Evolutionary conservation across 2,888 invertebrate species (phyloP).

Genomic region (Catotricha subobsoleta): DNA sequence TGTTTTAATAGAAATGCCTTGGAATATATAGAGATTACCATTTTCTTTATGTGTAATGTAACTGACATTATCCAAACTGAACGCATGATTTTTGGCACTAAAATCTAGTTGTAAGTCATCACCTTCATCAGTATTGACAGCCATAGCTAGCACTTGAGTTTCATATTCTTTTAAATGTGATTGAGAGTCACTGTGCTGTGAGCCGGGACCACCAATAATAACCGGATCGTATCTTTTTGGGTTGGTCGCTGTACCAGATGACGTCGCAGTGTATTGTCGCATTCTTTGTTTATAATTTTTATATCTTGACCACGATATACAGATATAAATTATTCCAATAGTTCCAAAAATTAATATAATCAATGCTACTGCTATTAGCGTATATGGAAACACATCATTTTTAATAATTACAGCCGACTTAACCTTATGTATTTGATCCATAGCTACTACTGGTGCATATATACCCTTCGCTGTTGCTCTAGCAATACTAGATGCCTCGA

Average conservation of each 20-base stretch:
- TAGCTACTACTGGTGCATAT: slow-evolving; percentile 32
- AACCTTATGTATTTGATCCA: slow-evolving; percentile 26
- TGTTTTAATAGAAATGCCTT: not conserved
- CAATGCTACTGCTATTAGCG: slow-evolving; percentile 70
- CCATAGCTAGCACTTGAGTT: slow-evolving; percentile 85
- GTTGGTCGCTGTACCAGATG: slow-evolving; percentile 18
- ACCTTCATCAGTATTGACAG: slow-evolving; percentile 68
- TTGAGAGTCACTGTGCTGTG: slow-evolving; percentile 28
- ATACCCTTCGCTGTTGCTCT: slow-evolving; percentile 51
- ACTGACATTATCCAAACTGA: slow-evolving; percentile 73
- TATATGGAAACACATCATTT: slow-evolving; percentile 68
- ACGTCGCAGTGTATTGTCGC: slow-evolving; percentile 51
- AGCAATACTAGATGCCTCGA: slow-evolving; percentile 46
- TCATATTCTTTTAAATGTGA: slow-evolving; percentile 79
- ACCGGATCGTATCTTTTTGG: slow-evolving; percentile 51
- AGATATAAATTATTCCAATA: slow-evolving; percentile 81
- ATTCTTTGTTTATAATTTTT: slow-evolving; percentile 74
- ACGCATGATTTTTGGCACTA: slow-evolving; percentile 72
- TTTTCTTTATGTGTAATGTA: slow-evolving; percentile 71
- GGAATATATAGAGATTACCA: slow-evolving; percentile 31
- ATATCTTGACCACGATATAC: slow-evolving; percentile 88
- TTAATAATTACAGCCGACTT: slow-evolving; percentile 36
- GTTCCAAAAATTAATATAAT: slow-evolving; percentile 76
- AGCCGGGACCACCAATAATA: slow-evolving; percentile 18
- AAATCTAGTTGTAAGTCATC: slow-evolving; percentile 72